These are phyloP conservation scores for Alectoris magna DNA, from an alignment of 2,797 vertebrate genomes.

Conservation along the genomic window DNA sequence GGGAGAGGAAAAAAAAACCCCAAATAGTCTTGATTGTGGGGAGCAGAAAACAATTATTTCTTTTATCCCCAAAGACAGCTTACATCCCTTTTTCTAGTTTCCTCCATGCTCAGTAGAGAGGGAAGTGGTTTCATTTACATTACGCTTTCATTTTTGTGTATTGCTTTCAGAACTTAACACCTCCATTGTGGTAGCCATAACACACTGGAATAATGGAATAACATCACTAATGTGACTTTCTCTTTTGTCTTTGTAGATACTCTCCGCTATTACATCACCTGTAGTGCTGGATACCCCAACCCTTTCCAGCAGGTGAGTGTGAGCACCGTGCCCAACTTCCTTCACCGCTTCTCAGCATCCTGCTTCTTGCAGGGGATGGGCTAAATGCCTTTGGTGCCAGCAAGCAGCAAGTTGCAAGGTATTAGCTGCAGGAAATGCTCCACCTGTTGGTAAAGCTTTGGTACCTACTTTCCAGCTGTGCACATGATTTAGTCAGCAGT, in stretches of 20 bases:
- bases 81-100: neutral
- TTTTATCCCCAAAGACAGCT: neutral
- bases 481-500: neutral
- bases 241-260: slow-evolving; percentile 81
- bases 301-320: slow-evolving; percentile 92
- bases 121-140: neutral
- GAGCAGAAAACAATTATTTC: neutral
- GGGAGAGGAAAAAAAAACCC: accelerated
- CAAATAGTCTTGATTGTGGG: neutral
- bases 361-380: neutral
- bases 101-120: neutral
- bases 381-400: neutral
- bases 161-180: neutral
- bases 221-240: neutral
- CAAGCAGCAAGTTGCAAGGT: neutral
- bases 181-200: neutral
- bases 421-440: neutral
- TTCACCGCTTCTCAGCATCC: neutral
- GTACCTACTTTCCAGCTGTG: neutral
- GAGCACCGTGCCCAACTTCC: neutral
- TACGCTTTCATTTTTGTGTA: slow-evolving; percentile 4
- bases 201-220: neutral
- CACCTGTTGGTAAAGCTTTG: neutral
- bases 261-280: slow-evolving; percentile 91
- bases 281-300: slow-evolving; percentile 86